Evolutionary conservation across 2,113 vertebrate genomes (phyloP).

Genomic region (Rhadina sibilatrix): DNA sequence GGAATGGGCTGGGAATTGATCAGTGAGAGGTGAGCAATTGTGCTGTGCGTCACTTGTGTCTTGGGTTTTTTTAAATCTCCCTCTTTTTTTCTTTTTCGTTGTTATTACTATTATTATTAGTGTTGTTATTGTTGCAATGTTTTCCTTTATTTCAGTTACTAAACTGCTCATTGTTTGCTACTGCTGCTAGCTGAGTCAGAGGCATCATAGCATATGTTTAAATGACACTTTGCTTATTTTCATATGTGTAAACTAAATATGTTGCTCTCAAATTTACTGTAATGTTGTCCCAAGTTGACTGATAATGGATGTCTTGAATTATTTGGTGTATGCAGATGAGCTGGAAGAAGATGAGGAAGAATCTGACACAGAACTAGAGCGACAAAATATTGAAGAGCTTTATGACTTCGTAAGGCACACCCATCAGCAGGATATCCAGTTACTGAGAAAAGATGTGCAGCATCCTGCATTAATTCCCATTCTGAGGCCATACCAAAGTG

Average conservation of each 20-base stretch:
- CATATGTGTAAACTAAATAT: neutral
- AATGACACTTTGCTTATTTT: neutral
- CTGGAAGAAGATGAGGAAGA: slow-evolving; percentile 86
- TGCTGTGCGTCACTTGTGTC: neutral
- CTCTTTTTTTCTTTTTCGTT: neutral
- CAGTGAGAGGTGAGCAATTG: neutral
- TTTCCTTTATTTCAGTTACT: neutral
- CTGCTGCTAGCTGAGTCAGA: neutral
- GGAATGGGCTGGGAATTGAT: neutral
- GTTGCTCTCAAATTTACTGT: neutral
- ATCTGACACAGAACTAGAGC: slow-evolving; percentile 88
- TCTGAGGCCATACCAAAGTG: slow-evolving; percentile 76
- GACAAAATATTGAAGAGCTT: slow-evolving; percentile 96
- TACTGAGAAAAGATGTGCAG: slow-evolving; percentile 82
- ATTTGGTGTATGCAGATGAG: slow-evolving; percentile 61
- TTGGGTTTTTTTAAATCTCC: neutral
- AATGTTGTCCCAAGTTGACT: neutral
- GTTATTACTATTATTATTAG: neutral
- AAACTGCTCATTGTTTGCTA: neutral
- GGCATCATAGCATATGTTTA: neutral
- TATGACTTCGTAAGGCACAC: slow-evolving; percentile 88
- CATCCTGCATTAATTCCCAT: slow-evolving; percentile 87
- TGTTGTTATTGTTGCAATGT: neutral
- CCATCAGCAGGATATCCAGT: slow-evolving; percentile 78
- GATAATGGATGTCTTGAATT: neutral